Evolutionary conservation across 2,797 vertebrate species (phyloP), one percentile per base, ranked within the genome.

Genomic region (Sparus aurata): DNA sequence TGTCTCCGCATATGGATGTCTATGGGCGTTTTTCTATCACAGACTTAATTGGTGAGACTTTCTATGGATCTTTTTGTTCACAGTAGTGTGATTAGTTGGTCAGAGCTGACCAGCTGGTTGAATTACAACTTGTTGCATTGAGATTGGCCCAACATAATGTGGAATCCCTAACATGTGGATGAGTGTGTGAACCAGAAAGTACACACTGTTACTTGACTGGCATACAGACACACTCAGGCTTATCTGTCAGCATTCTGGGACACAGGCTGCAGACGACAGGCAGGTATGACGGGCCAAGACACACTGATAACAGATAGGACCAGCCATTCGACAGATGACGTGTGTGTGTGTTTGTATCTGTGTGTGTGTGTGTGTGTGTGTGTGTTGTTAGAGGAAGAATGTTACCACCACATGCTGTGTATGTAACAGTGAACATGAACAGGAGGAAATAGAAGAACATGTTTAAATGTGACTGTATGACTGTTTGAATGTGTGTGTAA

Each of bases 221-320:
- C 50, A 59, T 34, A 69, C 60, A 69, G 57, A 67, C 63, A 73
- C 64, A 70, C 52, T 25, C 64, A 3, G 60, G 52, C 79, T 91
- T 90, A 91, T 94, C 90, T 73, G 75, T 81, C 67, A 67, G 73
- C 73, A 85, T 89, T 85, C 72, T 91, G 84, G 79, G 89, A 92
- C 89, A 91, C 86, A 43, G 74, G 67, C 84, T 85, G 79, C 81
- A 88, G 90, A 90, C 53, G 90, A 94, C 90, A 91, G 86, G 83
- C 65, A 89, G 87, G 90, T 90, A 92, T 90, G 90, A 90, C 84
- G 71, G 85, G 83, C 73, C 62, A 69, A 83, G 89, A 89, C 87
- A 85, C 77, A 64, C 75, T 79, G 85, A 88, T 90, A 90, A 87
- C 79, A 81, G 90, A 90, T 71, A 87, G 67, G 75, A 79, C 79